Percentiles rank a stretch among this genome's conserved stretches.
Conservation (phyloP, 2,113 vertebrate species). For the Ceyx cyanopectus region DNA sequence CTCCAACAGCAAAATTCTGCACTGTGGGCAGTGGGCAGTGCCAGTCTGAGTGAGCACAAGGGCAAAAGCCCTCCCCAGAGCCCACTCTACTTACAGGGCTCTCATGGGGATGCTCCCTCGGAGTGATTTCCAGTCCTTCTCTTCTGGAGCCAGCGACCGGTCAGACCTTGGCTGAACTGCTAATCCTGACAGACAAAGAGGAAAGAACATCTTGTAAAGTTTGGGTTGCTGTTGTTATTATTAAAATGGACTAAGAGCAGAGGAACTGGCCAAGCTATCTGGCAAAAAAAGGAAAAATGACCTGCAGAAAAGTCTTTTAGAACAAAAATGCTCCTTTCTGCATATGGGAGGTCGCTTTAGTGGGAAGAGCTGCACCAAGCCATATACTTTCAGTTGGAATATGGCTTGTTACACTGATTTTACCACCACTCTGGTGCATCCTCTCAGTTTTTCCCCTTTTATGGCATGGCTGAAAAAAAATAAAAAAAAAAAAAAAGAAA, state of each 20-base stretch:
- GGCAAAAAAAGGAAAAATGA: constrained; percentile 34
- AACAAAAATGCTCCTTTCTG: constrained; percentile 11
- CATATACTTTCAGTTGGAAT: background rate
- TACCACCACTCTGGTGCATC: background rate
- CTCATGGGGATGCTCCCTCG: background rate
- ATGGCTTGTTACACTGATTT: background rate
- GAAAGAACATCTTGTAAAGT: constrained; percentile 74
- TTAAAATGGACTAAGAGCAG: constrained; percentile 17
- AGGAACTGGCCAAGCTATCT: constrained; percentile 58
- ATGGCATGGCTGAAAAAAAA: background rate
- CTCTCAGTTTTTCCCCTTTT: background rate
- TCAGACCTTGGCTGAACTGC: constrained; percentile 68
- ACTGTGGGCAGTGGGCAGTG: accelerated
- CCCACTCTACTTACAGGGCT: background rate
- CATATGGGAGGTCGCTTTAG: background rate
- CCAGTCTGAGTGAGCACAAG: background rate
- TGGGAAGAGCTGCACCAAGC: background rate
- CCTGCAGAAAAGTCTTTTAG: background rate
- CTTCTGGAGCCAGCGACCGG: constrained; percentile 17
- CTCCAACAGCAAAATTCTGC: background rate
- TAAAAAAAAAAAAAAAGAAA: too few relatives aligned
- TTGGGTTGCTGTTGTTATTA: constrained; percentile 67
- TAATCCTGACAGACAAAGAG: constrained; percentile 67
- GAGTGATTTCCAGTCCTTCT: background rate
- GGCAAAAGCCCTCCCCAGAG: background rate